A percentile compares a stretch with the other conserved stretches of the same genome.
These are phyloP conservation scores for Epizoanthus rinbou DNA, from an alignment of 92 coral and sea anemone genomes.

Conservation along the genomic window DNA sequence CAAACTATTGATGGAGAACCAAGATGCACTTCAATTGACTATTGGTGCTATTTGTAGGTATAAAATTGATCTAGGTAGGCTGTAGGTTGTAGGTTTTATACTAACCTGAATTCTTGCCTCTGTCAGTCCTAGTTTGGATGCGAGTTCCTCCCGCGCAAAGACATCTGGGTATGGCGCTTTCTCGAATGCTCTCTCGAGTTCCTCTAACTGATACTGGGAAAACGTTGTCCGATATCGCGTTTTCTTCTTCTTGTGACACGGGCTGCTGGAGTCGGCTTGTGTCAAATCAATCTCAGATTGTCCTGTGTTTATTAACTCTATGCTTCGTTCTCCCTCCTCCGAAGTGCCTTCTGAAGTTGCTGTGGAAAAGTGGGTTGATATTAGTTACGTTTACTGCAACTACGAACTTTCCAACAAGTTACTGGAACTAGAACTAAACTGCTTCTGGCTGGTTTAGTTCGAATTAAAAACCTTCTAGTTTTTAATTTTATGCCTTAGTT, in stretches of 20 bases:
- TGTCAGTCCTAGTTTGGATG: slow-evolving; percentile 90
- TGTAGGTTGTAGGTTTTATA: not conserved
- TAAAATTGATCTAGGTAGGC: too few species aligned
- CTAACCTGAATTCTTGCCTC: slow-evolving; percentile 97
- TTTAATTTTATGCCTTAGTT: not conserved
- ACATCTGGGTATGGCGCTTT: slow-evolving; percentile 99
- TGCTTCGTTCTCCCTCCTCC: not conserved
- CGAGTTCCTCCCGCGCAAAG: slow-evolving; percentile 96
- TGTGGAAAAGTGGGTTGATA: not conserved
- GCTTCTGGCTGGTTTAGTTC: not conserved
- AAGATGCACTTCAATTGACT: too few species aligned
- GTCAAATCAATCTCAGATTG: slow-evolving; percentile 55
- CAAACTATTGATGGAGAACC: too few species aligned
- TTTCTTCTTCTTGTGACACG: slow-evolving; percentile 90
- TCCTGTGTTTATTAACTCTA: slow-evolving; percentile 7
- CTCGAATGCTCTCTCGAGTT: slow-evolving; percentile 94
- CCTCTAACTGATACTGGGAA: slow-evolving; percentile 95
- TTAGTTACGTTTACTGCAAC: not conserved
- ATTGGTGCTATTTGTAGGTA: too few species aligned
- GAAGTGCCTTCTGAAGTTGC: slow-evolving; percentile 4
- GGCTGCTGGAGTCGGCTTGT: slow-evolving; percentile 53
- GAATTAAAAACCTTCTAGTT: not conserved
- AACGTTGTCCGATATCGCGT: slow-evolving; percentile 98
- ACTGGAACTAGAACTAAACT: not conserved
- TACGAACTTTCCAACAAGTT: too few species aligned